Percentiles rank a stretch among this genome's conserved stretches.
Conservation (phyloP, 2,888 invertebrate genomes). For the Platycnemis pennipes region DNA sequence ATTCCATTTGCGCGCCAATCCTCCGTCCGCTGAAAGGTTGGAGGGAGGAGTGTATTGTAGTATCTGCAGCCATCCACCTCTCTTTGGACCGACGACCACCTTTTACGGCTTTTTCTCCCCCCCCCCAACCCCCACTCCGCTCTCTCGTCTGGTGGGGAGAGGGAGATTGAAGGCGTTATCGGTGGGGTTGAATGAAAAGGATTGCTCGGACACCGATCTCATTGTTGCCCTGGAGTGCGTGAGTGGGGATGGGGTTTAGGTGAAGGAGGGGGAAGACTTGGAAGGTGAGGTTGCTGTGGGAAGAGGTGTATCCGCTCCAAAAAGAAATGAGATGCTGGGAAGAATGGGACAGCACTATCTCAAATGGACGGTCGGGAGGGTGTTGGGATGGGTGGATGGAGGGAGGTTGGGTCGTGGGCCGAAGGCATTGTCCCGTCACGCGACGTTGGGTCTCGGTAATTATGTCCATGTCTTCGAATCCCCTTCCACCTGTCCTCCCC, state of each 20-base stretch:
- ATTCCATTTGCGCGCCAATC: background rate
- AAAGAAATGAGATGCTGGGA: background rate
- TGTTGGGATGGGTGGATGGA: background rate
- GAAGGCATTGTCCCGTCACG: conserved; percentile 65
- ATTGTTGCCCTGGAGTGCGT: background rate
- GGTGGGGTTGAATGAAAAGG: background rate
- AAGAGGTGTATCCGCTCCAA: background rate
- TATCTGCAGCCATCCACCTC: background rate
- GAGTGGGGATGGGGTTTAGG: background rate
- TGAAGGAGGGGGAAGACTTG: background rate
- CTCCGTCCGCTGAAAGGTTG: background rate
- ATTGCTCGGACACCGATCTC: background rate
- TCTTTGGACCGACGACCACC: background rate
- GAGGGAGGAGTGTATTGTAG: conserved; percentile 14
- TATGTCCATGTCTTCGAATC: conserved; percentile 42
- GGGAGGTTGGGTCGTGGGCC: background rate
- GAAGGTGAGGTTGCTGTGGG: background rate
- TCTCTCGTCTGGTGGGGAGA: background rate
- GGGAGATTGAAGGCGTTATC: conserved; percentile 7
- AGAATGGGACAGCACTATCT: conserved; percentile 18
- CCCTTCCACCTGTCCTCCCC: background rate
- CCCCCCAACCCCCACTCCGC: background rate
- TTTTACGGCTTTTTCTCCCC: background rate
- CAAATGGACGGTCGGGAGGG: background rate
- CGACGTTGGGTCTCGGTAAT: conserved; percentile 60